Evolutionary conservation across 2,113 vertebrate species (phyloP), one percentile per base, ranked within the genome.

Genomic region (Rhadina sibilatrix): DNA sequence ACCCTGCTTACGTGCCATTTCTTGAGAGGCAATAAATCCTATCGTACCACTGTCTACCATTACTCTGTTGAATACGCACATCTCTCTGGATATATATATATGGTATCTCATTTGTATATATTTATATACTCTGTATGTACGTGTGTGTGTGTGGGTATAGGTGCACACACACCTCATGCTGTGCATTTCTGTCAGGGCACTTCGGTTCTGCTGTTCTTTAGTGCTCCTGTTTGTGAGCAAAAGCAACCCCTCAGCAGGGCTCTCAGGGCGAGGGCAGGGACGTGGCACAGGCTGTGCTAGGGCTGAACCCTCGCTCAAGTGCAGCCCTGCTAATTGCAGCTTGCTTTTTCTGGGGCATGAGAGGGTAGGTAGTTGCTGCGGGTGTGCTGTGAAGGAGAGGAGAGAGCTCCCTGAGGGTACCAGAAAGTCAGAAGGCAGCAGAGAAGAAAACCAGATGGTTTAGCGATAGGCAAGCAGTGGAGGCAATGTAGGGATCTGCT

Each of bases 11-110:
- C 37, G 98, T 98, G 98, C 97, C 97, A 98, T 97, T 97, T 97
- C 97, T 96, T 97, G 97, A 98, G 97, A 97, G 96, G 96, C 98
- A 98, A 98, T 98, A 98, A 98, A 98, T 97, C 85, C 97, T 97
- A 94, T 98, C 88, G 96, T 98, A 96, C 97, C 98, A 97, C 96
- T 92, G 97, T 98, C 97, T 96, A 89, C 97, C 97, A 95, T 97
- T 96, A 95, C 95, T 95, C 93, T 87, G 95, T 98, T 97, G 95
- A 92, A 98, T 97, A 97, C 97, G 97, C 97, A 98, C 97, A 98
- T 97, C 96, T 97, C 93, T 94, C 97, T 92, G 96, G 94, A 94
- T 97, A 96, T 96, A 96, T 87, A 96, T 87, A 96, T 97, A 95
- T 89, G 90, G 88, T 78, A 71, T 95, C 92, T 93, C 97, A 92